phyloP scores from a whole-genome alignment of 2,888 invertebrate genomes.

The Andrena praecox region DNA sequence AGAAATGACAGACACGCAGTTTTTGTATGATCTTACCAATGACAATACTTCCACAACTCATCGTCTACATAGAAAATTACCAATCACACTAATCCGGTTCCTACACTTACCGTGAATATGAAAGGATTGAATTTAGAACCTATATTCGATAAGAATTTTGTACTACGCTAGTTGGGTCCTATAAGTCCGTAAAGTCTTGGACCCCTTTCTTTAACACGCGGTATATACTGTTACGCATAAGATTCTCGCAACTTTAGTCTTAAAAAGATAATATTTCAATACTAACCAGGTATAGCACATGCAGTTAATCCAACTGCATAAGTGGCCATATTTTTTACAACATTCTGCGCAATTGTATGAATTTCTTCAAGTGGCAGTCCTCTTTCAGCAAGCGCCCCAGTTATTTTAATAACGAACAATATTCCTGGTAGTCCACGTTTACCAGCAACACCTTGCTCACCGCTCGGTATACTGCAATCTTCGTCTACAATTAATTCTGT shows the following conservation, averaged over 20 bases:
- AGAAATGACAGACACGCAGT: no score
- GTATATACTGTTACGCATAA: no score
- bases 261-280: background rate
- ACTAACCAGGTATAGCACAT: constrained; percentile 88
- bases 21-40: no score
- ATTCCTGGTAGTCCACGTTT: constrained; percentile 84
- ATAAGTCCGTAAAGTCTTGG: no score
- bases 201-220: no score
- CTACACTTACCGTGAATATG: no score
- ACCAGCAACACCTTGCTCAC: constrained; percentile 84
- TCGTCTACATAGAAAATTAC: no score
- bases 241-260: background rate
- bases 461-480: constrained; percentile 82
- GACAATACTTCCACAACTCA: no score
- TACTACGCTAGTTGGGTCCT: no score
- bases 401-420: constrained; percentile 80
- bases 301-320: constrained; percentile 89
- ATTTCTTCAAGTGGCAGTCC: constrained; percentile 86
- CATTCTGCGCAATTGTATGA: constrained; percentile 79
- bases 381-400: constrained; percentile 83
- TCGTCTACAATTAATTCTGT: constrained; percentile 80
- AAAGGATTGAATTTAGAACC: no score
- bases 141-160: no score
- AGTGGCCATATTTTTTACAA: constrained; percentile 88
- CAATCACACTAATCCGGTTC: no score